Conservation (phyloP, 2,113 vertebrate genomes). For the Miniopterus natalensis region DNA sequence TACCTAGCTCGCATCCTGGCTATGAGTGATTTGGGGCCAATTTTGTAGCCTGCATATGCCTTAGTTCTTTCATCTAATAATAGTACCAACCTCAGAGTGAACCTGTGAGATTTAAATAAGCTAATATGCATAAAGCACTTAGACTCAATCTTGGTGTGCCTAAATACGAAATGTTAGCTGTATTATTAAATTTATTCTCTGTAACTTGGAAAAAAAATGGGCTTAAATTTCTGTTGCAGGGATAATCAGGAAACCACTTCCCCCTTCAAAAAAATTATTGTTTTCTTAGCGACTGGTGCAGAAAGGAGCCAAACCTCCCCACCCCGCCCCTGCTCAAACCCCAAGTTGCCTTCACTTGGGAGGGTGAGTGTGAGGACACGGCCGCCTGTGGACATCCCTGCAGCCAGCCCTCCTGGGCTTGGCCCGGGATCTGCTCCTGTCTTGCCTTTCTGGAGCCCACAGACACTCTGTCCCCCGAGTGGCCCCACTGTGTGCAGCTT, state of each 20-base stretch:
- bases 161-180: neutral
- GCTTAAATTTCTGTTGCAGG: slow-evolving; percentile 22
- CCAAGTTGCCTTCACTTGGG: neutral
- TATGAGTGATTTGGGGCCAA: neutral
- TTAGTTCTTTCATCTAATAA: slow-evolving; percentile 17
- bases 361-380: neutral
- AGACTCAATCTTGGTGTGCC: neutral
- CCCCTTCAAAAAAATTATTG: neutral
- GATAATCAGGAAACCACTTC: neutral
- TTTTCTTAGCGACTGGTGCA: slow-evolving; percentile 34
- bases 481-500: neutral
- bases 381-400: neutral
- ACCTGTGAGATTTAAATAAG: slow-evolving; percentile 23
- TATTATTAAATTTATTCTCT: slow-evolving; percentile 49
- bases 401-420: neutral
- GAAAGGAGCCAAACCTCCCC: neutral
- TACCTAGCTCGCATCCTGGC: neutral
- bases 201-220: slow-evolving; percentile 8
- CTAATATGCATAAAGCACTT: neutral
- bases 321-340: neutral
- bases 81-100: neutral
- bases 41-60: neutral
- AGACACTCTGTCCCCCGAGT: no score
- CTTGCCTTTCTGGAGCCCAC: neutral
- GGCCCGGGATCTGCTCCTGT: neutral